A percentile compares a stretch with the other conserved stretches of the same genome.
These are phyloP conservation scores for Drosophila borealis DNA, from an alignment of 2,888 invertebrate species.

Conservation along the genomic window DNA sequence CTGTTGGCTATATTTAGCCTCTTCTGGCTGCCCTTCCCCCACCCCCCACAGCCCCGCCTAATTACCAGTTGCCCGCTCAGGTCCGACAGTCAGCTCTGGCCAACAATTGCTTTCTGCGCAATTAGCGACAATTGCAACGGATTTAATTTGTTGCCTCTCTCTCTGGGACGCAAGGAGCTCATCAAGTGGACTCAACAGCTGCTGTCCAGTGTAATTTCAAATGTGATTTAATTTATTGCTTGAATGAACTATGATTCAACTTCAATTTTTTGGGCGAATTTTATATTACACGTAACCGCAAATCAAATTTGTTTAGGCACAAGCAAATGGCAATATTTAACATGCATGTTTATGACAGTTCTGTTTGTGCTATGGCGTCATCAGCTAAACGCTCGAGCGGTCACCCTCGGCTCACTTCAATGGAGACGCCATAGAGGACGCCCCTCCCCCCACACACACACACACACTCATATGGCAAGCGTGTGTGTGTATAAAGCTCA, in stretches of 20 bases:
- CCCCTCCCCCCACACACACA: neutral
- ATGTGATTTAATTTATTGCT: slow-evolving; percentile 10
- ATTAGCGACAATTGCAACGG: slow-evolving; percentile 48
- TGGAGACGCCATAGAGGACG: neutral
- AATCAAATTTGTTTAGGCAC: slow-evolving; percentile 19
- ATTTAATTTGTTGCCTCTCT: slow-evolving; percentile 34
- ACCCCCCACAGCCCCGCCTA: slow-evolving; percentile 26
- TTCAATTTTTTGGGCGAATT: slow-evolving; percentile 1
- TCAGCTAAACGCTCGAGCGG: slow-evolving; percentile 35
- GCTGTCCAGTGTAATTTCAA: neutral
- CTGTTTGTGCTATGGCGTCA: slow-evolving; percentile 45
- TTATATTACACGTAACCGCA: neutral
- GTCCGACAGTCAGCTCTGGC: neutral
- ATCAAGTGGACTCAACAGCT: slow-evolving; percentile 12
- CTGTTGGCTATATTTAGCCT: slow-evolving; percentile 46
- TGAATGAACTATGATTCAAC: slow-evolving; percentile 30
- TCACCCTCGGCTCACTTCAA: slow-evolving; percentile 39
- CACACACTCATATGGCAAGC: neutral
- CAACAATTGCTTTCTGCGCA: slow-evolving; percentile 33
- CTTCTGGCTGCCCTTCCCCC: neutral
- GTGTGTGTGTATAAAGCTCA: slow-evolving; percentile 22
- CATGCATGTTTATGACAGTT: slow-evolving; percentile 18
- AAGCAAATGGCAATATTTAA: slow-evolving; percentile 30
- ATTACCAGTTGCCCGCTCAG: slow-evolving; percentile 36
- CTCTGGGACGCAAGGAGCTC: neutral